Conservation (phyloP, 2,888 invertebrate species). For the Periphyllus acericola region DNA sequence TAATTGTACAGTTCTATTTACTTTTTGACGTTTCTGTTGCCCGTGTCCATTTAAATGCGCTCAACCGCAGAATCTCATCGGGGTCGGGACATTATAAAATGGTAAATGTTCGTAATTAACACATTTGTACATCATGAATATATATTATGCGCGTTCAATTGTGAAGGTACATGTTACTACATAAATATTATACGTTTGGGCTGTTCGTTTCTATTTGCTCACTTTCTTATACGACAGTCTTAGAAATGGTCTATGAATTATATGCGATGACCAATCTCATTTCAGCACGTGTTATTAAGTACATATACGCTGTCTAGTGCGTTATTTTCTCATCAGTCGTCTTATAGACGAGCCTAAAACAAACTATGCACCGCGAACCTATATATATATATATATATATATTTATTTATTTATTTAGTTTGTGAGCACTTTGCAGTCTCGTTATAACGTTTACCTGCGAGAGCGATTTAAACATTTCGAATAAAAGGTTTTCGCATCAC, state of each 20-base stretch:
- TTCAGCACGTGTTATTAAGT: no score
- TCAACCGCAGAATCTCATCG: no score
- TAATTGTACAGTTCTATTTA: no score
- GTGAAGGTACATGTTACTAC: not conserved
- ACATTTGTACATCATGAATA: not conserved
- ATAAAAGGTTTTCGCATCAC: not conserved
- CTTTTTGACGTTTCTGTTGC: no score
- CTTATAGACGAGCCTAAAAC: not conserved
- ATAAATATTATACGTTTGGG: not conserved
- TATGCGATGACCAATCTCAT: no score
- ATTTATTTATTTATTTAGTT: not conserved
- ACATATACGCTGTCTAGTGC: not conserved
- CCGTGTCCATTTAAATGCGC: no score
- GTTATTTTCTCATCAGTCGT: not conserved
- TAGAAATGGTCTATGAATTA: no score
- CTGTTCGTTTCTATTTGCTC: no score
- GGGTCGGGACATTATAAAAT: no score
- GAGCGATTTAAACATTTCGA: conserved; percentile 2
- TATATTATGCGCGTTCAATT: not conserved
- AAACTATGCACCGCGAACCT: not conserved
- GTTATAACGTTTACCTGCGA: not conserved
- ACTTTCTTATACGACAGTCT: no score
- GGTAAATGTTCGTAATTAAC: no score
- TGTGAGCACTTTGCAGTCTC: not conserved
- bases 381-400: not conserved